Base-by-base conservation (phyloP, 2,888 invertebrate species). In the Parnassius mnemosyne region DNA sequence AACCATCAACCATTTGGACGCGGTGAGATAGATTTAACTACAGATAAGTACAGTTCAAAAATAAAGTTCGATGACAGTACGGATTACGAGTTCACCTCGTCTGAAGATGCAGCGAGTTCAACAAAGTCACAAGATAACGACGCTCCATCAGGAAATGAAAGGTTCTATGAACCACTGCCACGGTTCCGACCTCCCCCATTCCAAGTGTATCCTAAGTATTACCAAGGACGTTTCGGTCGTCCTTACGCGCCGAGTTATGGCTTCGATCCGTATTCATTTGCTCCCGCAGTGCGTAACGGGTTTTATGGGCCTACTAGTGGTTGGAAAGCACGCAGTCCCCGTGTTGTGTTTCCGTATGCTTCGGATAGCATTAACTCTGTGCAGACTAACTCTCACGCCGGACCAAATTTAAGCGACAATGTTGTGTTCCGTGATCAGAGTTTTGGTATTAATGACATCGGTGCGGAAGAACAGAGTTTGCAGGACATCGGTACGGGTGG, bases 401-500 rank as follows among this genome's bases (percentile, higher is more conserved):
- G 79, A 10, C 88, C 82, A 0, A 85, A 80, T 11, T 83, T 86
- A 0, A 83, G 79, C 59, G 91, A 92, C 72, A 92, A 91, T 77
- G 89, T 92, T 1, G 89, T 92, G 83, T 92, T 89, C 70, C 92
- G 94, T 75, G 94, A 94, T 69, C 93, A 93, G 74, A 93, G 89
- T 77, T 93, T 93, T 69, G 93, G 93, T 68, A 77, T 93, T 58
- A 93, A 92, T 68, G 94, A 94, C 65, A 79, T 94, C 55, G 89
- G 91, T 0, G 84, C 92, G 41, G 93, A 93, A 68, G 94, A 94
- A 34, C 92, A 92, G 67, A 92, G 90, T 66, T 79, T 95, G 52
- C 95, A 95, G 85, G 95, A 95, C 73, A 84, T 94, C 61, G 92
- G 85, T 10, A 88, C 92, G 11, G 93, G 91, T 10, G 84, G 85